Base-by-base conservation (phyloP, 2,113 vertebrate species). In the Xiphias gladius region DNA sequence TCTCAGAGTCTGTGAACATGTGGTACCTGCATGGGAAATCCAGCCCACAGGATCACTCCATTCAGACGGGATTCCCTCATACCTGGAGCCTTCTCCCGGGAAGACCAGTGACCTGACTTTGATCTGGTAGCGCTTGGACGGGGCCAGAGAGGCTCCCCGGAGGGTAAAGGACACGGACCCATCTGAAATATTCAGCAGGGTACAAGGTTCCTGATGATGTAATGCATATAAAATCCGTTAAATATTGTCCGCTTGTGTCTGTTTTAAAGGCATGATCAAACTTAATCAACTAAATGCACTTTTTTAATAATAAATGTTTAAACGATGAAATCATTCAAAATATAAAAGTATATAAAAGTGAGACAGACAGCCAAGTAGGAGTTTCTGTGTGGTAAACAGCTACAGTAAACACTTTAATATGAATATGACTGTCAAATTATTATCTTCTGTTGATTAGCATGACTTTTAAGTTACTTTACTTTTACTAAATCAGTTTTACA, bases 1-100 rank as follows among this genome's bases (percentile, higher is more conserved):
- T 52, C 10, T 32, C 26, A 20, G 37, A 20, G 43, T 30, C 28
- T 43, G 63, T 26, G 14, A 3, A 20, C 14, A 9, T 30, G 28
- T 67, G 24, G 12, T 83, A 92, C 94, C 94, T 76, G 82, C 24
- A 9, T 67, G 46, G 0, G 92, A 89, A 3, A 52, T 94, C 94
- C 94, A 96, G 1, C 65, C 41, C 32, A 46, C 80, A 7, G 92
- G 83, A 9, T 85, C 2, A 0, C 92, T 89, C 95, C 95, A 96
- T 11, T 94, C 76, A 4, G 95, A 96, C 1, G 95, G 94, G 41
- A 11, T 57, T 32, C 94, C 92, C 7, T 4, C 0, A 1, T 73
- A 94, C 0, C 0, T 0, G 1, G 30, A 50, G 0, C 2, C 6
- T 0, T 16, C 0, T 1, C 0, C 17, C 0, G 37, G 10, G 7